Evolutionary conservation across 2,888 invertebrate species (phyloP), one percentile per base, ranked within the genome.

Genomic region (Clusia tigrina): DNA sequence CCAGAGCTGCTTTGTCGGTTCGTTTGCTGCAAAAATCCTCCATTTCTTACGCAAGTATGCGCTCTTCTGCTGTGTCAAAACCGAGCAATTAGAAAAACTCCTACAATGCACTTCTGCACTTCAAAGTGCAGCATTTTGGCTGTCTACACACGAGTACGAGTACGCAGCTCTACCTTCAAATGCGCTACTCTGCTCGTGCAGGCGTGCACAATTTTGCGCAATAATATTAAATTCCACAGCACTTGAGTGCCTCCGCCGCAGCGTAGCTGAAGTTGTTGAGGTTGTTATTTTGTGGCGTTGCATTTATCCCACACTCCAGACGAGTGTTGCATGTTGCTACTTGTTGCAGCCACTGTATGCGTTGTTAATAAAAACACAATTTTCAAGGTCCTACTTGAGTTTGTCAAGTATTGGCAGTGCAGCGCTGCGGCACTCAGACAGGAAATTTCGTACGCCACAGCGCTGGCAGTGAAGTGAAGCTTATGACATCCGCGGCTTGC

Each of bases 331-430:
- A 42, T 18, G 18, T 48, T 48, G 48, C 48, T 48, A 48, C 48
- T 48, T 48, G 48, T 48, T 48, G 48, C 48, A 6, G 48, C 48
- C 20, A 42, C 48, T 3, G 20, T 15, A 48, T 18, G 48, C 48
- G 22, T 48, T 48, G 18, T 48, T 48, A 48, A 48, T 48, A 18
- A 48, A 48, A 18, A 22, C 48, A 22, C 48, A 22, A 48, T 20
- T 48, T n/a, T 48, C 48, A 48, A 48, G 48, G 48, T 48, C 22
- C 20, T n/a, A 48, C 48, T 20, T 48, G 20, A 42, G 42, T 22
- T 48, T 48, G 48, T 48, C 48, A 48, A 48, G 48, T 22, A 48
- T 48, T 22, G 48, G 48, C 48, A 48, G 48, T 48, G 48, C 20
- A n/a, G n/a, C n/a, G n/a, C n/a, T n/a, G n/a, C n/a, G n/a, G n/a